Evolutionary conservation across 2,888 invertebrate species (phyloP), one percentile per base, ranked within the genome.

Genomic region (Conops quadrifasciatus): DNA sequence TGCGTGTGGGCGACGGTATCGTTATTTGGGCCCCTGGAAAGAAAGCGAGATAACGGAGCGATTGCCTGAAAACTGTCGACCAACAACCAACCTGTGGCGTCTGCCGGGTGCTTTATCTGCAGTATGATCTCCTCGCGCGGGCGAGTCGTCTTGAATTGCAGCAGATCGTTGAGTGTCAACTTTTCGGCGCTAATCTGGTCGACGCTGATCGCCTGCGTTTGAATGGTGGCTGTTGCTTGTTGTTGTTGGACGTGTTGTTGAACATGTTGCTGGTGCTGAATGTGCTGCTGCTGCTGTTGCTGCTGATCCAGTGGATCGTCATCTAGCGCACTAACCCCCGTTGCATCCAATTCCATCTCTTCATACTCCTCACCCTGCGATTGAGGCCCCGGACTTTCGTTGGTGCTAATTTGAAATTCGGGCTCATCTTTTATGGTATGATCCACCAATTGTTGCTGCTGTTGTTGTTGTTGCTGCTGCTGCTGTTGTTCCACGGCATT

Each of bases 161-260:
- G 71, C 75, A 85, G 77, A 79, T 85, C 85, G 72, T 79, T 85
- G 16, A 85, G 80, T 2, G 83, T 81, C n/a, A 85, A 73, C 70
- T 85, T 85, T 2, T 85, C 85, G 2, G 84, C 80, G 64, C 85
- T 85, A 16, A 84, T 84, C 68, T 83, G 81, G 74, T 83, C 82
- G 58, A 82, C 82, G 51, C 79, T 83, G 43, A 83, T 82, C 68
- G 83, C 83, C 67, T 84, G 83, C 16, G 83, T 77, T 72, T 82
- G 76, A 73, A 83, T 79, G 53, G 75, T 78, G 24, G 77, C 77
- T 21, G 73, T 73, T 74, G 71, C 79, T 74, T 56, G 73, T 63
- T 67, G 77, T 66, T 73, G 75, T 11, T 79, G 79, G 66, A 80
- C 72, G 67, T 82, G 78, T 24, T 78, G 79, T 59, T 77, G 78